A percentile compares a stretch with the other conserved stretches of the same genome.
Evolutionary conservation across 53 echinoderm and acorn worm species (phyloP).

Genomic region (Arbacia lixula): DNA sequence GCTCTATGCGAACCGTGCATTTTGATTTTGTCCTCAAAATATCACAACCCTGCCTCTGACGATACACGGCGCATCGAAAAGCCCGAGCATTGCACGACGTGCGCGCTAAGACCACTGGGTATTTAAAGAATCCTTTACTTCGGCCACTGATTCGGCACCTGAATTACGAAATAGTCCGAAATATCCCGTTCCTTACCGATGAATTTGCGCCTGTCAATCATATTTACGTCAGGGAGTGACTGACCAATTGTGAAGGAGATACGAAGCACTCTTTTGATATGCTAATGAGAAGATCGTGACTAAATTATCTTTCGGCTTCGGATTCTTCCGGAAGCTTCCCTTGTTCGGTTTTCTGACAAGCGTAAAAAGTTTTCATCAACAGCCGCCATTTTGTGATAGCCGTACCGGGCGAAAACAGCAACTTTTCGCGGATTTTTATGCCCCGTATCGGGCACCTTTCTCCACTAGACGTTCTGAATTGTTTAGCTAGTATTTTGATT

Average conservation of each 20-base stretch:
- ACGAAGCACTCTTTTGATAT: slow-evolving; percentile 62
- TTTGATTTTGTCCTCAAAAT: too few relatives aligned
- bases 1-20: neutral
- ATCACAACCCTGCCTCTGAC: too few relatives aligned
- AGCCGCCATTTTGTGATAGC: slow-evolving; percentile 99
- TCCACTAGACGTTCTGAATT: slow-evolving; percentile 49
- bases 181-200: slow-evolving; percentile 64
- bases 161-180: slow-evolving; percentile 83
- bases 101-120: slow-evolving; percentile 98
- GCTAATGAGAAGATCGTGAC: slow-evolving; percentile 84
- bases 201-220: slow-evolving; percentile 78
- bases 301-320: slow-evolving; percentile 90
- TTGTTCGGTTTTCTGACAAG: slow-evolving; percentile 99
- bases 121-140: slow-evolving; percentile 98
- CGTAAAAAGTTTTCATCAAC: slow-evolving; percentile 99
- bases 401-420: slow-evolving; percentile 87
- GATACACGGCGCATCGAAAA: too few relatives aligned
- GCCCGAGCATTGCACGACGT: neutral
- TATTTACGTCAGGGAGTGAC: slow-evolving; percentile 21
- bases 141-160: slow-evolving; percentile 70
- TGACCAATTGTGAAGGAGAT: slow-evolving; percentile 23
- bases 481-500: slow-evolving; percentile 52
- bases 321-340: slow-evolving; percentile 96
- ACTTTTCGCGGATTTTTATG: slow-evolving; percentile 80
- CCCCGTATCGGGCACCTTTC: slow-evolving; percentile 72